Evolutionary conservation across 2,113 vertebrate genomes (phyloP).

Genomic region (Leucopsar rothschildi): DNA sequence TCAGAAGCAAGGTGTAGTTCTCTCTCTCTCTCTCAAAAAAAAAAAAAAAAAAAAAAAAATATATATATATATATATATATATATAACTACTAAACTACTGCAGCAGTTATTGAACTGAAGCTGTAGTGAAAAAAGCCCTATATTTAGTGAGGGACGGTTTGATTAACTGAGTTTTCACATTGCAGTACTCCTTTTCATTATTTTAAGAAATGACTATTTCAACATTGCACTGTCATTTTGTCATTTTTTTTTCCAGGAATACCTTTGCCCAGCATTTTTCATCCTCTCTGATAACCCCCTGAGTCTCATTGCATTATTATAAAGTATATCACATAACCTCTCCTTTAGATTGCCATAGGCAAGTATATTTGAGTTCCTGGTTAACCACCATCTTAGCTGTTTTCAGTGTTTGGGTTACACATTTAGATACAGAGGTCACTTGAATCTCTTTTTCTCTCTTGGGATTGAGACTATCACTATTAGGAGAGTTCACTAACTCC

Average conservation of each 20-base stretch:
- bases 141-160: not conserved
- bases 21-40: not conserved
- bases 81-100: not conserved
- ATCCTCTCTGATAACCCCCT: not conserved
- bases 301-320: not conserved
- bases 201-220: not conserved
- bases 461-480: not conserved
- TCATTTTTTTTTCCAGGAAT: not conserved
- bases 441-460: not conserved
- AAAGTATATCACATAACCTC: not conserved
- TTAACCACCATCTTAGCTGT: not conserved
- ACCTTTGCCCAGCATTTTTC: not conserved
- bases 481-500: not conserved
- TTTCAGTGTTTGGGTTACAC: not conserved
- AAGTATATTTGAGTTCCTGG: not conserved
- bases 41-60: not conserved
- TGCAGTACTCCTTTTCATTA: not conserved
- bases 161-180: constrained; percentile 14
- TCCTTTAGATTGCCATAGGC: not conserved
- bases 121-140: not conserved
- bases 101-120: not conserved
- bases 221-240: not conserved
- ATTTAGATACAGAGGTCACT: not conserved
- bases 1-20: not conserved
- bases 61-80: too few relatives aligned